Evolutionary conservation across 2,888 invertebrate species (phyloP).

Genomic region (Parthenolecanium corni): DNA sequence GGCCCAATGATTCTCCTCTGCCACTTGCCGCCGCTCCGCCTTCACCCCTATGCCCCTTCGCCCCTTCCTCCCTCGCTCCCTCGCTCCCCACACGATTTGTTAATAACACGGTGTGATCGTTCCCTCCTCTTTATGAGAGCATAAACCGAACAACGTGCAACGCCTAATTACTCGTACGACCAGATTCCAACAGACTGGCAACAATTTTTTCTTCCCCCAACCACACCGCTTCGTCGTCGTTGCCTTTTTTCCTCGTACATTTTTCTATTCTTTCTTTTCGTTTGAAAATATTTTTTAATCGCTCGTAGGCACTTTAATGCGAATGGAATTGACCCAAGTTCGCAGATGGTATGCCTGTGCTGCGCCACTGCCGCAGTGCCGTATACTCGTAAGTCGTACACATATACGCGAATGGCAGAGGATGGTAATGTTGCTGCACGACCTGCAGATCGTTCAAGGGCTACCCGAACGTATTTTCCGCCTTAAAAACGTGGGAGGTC

Average conservation of each 20-base stretch:
- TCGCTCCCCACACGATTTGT: not conserved
- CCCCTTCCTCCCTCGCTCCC: not conserved
- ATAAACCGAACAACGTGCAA: slow-evolving; percentile 13
- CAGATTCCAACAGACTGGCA: slow-evolving; percentile 21
- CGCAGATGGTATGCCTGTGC: too few relatives aligned
- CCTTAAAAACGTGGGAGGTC: too few relatives aligned
- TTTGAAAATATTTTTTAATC: too few relatives aligned
- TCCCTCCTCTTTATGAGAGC: slow-evolving; percentile 8
- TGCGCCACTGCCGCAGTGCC: too few relatives aligned
- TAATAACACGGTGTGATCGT: slow-evolving; percentile 22
- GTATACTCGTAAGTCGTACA: not conserved
- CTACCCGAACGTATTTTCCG: too few relatives aligned
- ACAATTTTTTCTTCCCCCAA: not conserved
- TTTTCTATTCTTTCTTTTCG: too few relatives aligned
- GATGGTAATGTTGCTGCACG: not conserved
- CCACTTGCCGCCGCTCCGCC: too few relatives aligned
- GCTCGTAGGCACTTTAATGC: too few relatives aligned
- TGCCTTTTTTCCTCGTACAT: too few relatives aligned
- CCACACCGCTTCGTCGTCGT: not conserved
- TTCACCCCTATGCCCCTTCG: slow-evolving; percentile 5
- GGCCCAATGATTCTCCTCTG: too few relatives aligned
- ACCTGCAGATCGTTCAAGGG: too few relatives aligned
- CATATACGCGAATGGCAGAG: not conserved
- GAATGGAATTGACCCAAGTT: too few relatives aligned
- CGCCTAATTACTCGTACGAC: slow-evolving; percentile 28